These are phyloP conservation scores for Melanostigma gelatinosum DNA, from an alignment of 2,113 vertebrate genomes.

Conservation along the genomic window DNA sequence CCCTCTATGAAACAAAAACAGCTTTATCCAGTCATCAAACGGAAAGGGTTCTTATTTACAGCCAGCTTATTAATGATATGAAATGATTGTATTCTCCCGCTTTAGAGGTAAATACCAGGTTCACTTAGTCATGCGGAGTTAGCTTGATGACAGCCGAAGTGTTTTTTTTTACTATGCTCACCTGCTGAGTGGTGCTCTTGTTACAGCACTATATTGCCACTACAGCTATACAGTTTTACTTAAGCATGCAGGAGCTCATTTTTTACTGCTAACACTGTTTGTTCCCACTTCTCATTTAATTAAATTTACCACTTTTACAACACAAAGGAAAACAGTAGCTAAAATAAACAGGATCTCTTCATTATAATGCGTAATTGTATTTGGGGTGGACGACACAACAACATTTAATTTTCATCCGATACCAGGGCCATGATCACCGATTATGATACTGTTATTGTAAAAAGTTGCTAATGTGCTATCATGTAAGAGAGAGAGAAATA, in stretches of 20 bases:
- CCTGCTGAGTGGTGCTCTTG: conserved; percentile 53
- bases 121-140: conserved; percentile 53
- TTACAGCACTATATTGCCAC: conserved; percentile 32
- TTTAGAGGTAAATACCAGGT: conserved; percentile 42
- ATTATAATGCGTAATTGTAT: neutral
- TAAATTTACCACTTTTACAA: neutral
- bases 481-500: neutral
- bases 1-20: neutral
- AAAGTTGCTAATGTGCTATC: neutral
- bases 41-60: conserved; percentile 10
- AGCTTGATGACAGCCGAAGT: conserved; percentile 42
- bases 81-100: conserved; percentile 29
- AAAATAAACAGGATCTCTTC: neutral
- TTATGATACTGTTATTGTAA: neutral
- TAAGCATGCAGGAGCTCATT: neutral
- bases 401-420: neutral
- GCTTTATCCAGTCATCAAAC: neutral
- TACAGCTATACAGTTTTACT: conserved; percentile 28
- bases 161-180: conserved; percentile 54
- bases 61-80: conserved; percentile 28
- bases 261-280: conserved; percentile 2
- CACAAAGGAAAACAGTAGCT: neutral
- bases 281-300: neutral
- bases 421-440: neutral
- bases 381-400: neutral